Evolutionary conservation across 2,888 invertebrate species (phyloP).

Genomic region (Orthosia gothica): DNA sequence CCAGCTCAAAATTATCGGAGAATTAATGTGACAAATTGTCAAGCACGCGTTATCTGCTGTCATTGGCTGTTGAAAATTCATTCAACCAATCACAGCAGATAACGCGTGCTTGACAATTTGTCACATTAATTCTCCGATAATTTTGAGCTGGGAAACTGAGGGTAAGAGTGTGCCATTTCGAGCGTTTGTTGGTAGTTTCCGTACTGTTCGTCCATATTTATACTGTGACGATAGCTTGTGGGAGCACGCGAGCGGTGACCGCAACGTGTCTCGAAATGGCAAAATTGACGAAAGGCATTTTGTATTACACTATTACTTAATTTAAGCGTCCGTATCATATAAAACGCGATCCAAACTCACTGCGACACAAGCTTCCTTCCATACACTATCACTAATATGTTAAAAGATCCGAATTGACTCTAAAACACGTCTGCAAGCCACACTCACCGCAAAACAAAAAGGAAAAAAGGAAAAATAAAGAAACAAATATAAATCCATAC

Average conservation of each 20-base stretch:
- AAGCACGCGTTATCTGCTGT: no score
- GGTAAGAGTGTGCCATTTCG: no score
- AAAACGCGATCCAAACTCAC: slow-evolving; percentile 47
- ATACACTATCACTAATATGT: slow-evolving; percentile 36
- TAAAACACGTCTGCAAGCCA: slow-evolving; percentile 43
- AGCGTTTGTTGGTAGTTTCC: no score
- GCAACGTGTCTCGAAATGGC: slow-evolving; percentile 50
- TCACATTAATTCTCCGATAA: no score
- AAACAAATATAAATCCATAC: slow-evolving; percentile 87
- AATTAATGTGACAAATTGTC: no score
- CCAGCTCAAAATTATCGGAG: no score
- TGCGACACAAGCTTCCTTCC: slow-evolving; percentile 43
- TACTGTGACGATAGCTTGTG: slow-evolving; percentile 54
- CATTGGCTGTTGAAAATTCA: no score
- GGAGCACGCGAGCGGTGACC: slow-evolving; percentile 19
- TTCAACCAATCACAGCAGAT: no score
- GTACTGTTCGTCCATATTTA: no score
- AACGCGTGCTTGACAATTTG: no score
- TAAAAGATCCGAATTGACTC: slow-evolving; percentile 63
- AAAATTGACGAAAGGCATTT: slow-evolving; percentile 73
- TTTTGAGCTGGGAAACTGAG: no score
- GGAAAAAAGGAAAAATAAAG: slow-evolving; percentile 81
- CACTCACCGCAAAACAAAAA: slow-evolving; percentile 67
- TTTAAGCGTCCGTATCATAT: slow-evolving; percentile 67
- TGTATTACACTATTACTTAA: slow-evolving; percentile 71